Evolutionary conservation across 1,140 invertebrate species (phyloP).

Genomic region (Pseudomyrmex sp.): DNA sequence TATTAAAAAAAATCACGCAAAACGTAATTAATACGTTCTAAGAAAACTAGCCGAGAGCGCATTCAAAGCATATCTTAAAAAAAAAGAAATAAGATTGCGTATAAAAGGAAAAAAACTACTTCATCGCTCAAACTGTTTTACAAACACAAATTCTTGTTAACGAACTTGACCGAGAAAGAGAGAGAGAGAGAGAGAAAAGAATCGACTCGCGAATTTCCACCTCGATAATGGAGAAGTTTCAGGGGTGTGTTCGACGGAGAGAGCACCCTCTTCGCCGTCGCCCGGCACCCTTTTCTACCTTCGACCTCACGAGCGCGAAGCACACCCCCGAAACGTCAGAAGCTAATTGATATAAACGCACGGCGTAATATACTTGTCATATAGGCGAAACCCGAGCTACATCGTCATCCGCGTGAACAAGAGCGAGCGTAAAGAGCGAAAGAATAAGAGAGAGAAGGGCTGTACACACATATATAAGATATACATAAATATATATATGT

Average conservation of each 20-base stretch:
- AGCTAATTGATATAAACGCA: constrained; percentile 84
- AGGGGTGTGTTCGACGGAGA: constrained; percentile 62
- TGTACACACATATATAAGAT: background rate
- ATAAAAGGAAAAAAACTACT: background rate
- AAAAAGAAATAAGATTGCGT: background rate
- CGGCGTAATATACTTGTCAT: constrained; percentile 84
- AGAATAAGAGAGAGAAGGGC: constrained; percentile 31
- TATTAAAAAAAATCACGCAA: background rate
- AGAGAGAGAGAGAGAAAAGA: background rate
- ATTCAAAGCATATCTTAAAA: too few relatives aligned
- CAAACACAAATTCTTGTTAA: constrained; percentile 6
- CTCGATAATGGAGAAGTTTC: constrained; percentile 35
- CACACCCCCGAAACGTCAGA: constrained; percentile 81
- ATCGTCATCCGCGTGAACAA: constrained; percentile 45
- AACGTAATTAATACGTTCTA: background rate
- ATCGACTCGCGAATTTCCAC: constrained; percentile 29
- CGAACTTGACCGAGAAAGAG: background rate
- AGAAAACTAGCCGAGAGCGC: too few relatives aligned
- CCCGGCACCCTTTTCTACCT: constrained; percentile 69
- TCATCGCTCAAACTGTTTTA: background rate
- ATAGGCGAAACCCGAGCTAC: constrained; percentile 72
- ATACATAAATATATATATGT: constrained; percentile 16
- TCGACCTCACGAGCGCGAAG: constrained; percentile 61
- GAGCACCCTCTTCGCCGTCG: constrained; percentile 59
- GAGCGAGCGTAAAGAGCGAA: constrained; percentile 33